phyloP scores from a whole-genome alignment of 2,797 vertebrate genomes.

The Paratrypauchen microcephalus region DNA sequence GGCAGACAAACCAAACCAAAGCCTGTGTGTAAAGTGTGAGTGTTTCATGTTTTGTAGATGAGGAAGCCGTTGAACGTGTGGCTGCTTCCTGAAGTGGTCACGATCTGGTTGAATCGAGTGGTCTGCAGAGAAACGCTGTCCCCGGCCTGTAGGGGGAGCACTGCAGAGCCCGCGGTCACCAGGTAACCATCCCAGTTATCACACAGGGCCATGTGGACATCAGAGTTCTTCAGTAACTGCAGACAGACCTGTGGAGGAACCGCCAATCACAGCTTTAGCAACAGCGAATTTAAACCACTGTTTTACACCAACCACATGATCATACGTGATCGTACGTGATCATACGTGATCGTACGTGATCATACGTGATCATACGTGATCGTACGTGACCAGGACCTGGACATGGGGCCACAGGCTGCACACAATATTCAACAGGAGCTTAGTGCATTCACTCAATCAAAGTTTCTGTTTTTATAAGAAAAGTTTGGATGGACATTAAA shows the following conservation, averaged over 20 bases:
- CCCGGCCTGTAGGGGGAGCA: constrained; percentile 43
- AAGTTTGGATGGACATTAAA: too few species aligned
- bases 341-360: too few species aligned
- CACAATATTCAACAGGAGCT: too few species aligned
- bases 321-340: too few species aligned
- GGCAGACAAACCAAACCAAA: too few species aligned
- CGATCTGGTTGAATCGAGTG: not conserved
- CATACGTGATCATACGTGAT: too few species aligned
- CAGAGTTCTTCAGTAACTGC: constrained; percentile 43
- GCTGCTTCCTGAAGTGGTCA: constrained; percentile 26
- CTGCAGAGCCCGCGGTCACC: constrained; percentile 47
- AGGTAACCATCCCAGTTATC: constrained; percentile 39
- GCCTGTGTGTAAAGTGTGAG: too few species aligned
- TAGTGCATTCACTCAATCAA: too few species aligned
- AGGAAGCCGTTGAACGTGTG: constrained; percentile 62
- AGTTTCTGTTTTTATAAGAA: too few species aligned
- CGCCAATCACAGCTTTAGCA: not conserved
- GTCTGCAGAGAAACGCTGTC: constrained; percentile 47
- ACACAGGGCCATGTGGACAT: constrained; percentile 12
- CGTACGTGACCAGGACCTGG: too few species aligned
- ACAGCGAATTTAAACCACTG: not conserved
- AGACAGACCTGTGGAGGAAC: constrained; percentile 51
- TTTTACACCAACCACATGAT: too few species aligned
- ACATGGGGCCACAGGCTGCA: too few species aligned
- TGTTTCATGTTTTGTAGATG: constrained; percentile 22